phyloP scores from a whole-genome alignment of 2,888 invertebrate species.

The Artemia sp. region DNA sequence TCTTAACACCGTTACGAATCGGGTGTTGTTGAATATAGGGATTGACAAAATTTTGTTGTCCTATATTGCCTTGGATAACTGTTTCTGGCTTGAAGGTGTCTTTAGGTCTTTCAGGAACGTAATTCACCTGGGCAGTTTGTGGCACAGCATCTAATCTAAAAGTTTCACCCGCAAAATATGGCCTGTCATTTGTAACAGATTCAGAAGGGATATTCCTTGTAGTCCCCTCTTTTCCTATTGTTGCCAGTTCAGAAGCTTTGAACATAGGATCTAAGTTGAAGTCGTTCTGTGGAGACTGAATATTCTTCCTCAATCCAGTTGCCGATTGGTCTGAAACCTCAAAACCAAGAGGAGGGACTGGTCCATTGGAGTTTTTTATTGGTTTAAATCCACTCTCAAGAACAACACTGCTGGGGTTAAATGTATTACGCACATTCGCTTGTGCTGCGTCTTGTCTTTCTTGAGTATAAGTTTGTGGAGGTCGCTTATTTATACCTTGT shows the following conservation, averaged over 20 bases:
- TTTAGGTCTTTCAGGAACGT: conserved; percentile 9
- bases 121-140: conserved; percentile 2
- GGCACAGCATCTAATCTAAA: conserved; percentile 4
- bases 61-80: background rate
- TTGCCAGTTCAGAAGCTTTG: conserved; percentile 35
- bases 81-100: background rate
- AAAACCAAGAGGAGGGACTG: conserved; percentile 23
- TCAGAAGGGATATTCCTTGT: conserved; percentile 4
- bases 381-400: conserved; percentile 71
- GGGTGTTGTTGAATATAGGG: background rate
- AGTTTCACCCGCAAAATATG: background rate
- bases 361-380: conserved; percentile 32
- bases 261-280: conserved; percentile 23
- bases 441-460: background rate
- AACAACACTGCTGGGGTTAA: conserved; percentile 59
- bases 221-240: conserved; percentile 24
- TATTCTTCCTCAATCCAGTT: conserved; percentile 5
- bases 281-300: conserved; percentile 10
- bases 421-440: conserved; percentile 38
- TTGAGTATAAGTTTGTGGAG: background rate
- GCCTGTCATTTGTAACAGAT: conserved; percentile 4
- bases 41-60: background rate
- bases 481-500: background rate
- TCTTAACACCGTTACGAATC: no score
- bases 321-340: conserved; percentile 18